Conservation (phyloP, 2,888 invertebrate species). For the Cosmia trapezina region DNA sequence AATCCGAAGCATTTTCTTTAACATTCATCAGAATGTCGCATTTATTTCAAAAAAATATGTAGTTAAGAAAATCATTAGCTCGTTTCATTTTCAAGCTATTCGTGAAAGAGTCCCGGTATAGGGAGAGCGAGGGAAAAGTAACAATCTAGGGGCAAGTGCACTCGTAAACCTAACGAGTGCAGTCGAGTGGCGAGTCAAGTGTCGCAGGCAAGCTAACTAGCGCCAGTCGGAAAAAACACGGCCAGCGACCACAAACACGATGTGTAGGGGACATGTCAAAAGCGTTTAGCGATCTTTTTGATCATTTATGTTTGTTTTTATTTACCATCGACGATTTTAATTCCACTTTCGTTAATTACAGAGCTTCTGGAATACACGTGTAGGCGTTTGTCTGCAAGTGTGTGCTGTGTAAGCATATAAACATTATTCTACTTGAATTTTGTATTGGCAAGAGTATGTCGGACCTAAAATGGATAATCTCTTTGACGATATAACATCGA, state of each 20-base stretch:
- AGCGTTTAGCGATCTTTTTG: conserved; percentile 36
- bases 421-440: conserved; percentile 3
- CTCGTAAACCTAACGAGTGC: conserved; percentile 82
- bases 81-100: conserved; percentile 69
- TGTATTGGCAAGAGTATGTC: not conserved
- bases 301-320: not conserved
- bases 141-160: conserved; percentile 79
- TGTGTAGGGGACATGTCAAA: conserved; percentile 21
- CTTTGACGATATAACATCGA: conserved; percentile 29
- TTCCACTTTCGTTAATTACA: not conserved
- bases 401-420: not conserved
- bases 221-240: conserved; percentile 67
- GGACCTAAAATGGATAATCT: not conserved
- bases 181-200: conserved; percentile 76
- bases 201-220: conserved; percentile 80
- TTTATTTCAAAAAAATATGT: conserved; percentile 47
- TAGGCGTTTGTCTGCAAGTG: not conserved
- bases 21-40: conserved; percentile 53
- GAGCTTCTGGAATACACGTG: not conserved
- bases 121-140: conserved; percentile 73
- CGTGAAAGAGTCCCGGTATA: conserved; percentile 61
- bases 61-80: conserved; percentile 72
- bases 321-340: not conserved
- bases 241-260: conserved; percentile 47
- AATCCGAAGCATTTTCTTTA: conserved; percentile 37